Base-by-base conservation (phyloP, 2,888 invertebrate species). In the Perdita meconis region DNA sequence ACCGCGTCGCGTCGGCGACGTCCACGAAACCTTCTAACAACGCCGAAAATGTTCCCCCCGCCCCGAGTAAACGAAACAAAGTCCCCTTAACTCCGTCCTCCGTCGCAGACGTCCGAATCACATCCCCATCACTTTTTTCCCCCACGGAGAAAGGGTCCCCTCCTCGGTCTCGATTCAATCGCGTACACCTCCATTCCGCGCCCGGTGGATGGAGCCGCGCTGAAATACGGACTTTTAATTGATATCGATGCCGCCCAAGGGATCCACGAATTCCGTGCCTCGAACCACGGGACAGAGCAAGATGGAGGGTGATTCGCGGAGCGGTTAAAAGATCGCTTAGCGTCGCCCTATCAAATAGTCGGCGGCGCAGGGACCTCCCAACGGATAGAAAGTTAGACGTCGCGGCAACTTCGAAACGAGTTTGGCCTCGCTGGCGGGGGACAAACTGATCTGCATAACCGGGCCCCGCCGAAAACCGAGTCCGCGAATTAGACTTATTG, bases 401-500 rank as follows among this genome's bases (percentile, higher is more conserved):
- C 57, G 19, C 47, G 44, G 34, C 2, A 75, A 78, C 66, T 70
- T 65, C 24, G 51, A 67, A 63, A 71, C 55, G 70, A 71, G 66
- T 76, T 70, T 38, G n/a, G 13, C n/a, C 16, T n/a, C n/a, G 22
- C 57, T 38, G 34, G 5, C 22, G 36, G 30, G 42, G 51, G 51
- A 53, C 59, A 59, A 69, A 51, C 61, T 16, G 60, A 68, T 76
- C 60, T 67, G 34, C 77, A 65, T 60, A 47, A 50, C 10, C 6
- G 59, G 42, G 42, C 13, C 30, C 42, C 53, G n/a, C n/a, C n/a
- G n/a, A 65, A 60, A 68, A 67, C 50, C 61, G 26, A 38, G 16
- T 19, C 55, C 38, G 53, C 51, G 73, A 77, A 76, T 76, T 67
- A 76, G 66, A 67, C 59, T 73, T 77, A 73, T 77, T 64, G 26